Evolutionary conservation across 2,888 invertebrate genomes (phyloP).

Genomic region (Steromphala cineraria): DNA sequence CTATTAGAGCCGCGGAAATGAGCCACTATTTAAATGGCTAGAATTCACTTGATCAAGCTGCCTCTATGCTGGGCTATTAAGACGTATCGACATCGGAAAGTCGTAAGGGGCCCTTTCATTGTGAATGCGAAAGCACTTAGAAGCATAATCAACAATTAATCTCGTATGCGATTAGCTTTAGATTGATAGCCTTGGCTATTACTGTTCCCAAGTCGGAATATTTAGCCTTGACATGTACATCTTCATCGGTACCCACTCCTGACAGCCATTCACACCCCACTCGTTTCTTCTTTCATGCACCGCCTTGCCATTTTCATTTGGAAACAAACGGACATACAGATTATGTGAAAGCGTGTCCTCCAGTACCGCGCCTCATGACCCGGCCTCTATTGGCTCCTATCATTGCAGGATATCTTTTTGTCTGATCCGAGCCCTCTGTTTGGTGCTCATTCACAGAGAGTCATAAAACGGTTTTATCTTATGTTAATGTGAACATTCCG

Average conservation of each 20-base stretch:
- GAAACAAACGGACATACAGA: background rate
- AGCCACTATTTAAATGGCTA: conserved; percentile 18
- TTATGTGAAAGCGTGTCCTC: too few species aligned
- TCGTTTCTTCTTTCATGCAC: background rate
- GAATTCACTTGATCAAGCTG: conserved; percentile 13
- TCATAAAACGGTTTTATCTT: too few species aligned
- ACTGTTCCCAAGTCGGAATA: conserved; percentile 1
- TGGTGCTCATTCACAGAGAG: too few species aligned
- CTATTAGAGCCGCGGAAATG: conserved; percentile 23
- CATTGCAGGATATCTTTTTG: too few species aligned
- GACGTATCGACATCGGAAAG: conserved; percentile 8
- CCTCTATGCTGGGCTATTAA: conserved; percentile 1
- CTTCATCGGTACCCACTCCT: background rate
- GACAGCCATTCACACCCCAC: background rate
- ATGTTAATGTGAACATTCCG: too few species aligned
- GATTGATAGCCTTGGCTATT: conserved; percentile 18
- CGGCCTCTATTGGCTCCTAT: too few species aligned
- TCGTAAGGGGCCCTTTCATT: conserved; percentile 22
- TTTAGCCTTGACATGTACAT: conserved; percentile 15
- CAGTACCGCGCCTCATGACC: too few species aligned
- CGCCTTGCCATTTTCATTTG: background rate
- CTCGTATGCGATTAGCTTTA: conserved; percentile 21
- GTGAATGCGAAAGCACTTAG: conserved; percentile 26
- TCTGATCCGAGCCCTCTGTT: too few species aligned
- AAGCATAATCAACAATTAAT: conserved; percentile 24